These are phyloP conservation scores for Enteromius fasciolatus DNA, from an alignment of 2,797 vertebrate genomes.

Conservation along the genomic window DNA sequence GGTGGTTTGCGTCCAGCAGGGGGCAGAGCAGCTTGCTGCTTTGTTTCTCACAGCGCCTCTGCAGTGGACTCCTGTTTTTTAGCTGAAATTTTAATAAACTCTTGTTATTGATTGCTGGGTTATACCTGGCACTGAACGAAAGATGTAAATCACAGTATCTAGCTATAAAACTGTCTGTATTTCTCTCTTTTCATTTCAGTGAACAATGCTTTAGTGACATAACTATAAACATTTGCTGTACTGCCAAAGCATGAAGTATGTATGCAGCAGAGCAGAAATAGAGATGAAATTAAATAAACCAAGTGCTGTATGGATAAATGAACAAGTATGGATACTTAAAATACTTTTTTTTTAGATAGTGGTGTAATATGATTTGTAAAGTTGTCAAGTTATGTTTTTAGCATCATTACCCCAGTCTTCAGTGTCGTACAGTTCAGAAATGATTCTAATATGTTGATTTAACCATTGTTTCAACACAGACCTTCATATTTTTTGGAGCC, in stretches of 20 bases:
- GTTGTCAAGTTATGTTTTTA: no score
- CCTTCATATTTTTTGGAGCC: not conserved
- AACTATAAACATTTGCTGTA: conserved; percentile 1
- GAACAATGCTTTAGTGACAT: not conserved
- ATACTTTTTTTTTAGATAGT: not conserved
- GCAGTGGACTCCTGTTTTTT: conserved; percentile 19
- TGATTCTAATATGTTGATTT: not conserved
- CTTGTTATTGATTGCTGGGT: not conserved
- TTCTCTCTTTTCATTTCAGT: not conserved
- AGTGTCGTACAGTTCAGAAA: not conserved
- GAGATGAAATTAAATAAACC: not conserved
- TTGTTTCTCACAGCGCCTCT: not conserved
- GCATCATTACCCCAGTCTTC: not conserved
- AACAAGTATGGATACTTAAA: not conserved
- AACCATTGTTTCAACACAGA: no score
- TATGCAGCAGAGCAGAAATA: not conserved
- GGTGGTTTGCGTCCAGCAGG: conserved; percentile 40
- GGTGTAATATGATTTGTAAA: no score
- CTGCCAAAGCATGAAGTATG: not conserved
- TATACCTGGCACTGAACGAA: not conserved
- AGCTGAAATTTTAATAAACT: not conserved
- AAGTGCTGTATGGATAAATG: not conserved
- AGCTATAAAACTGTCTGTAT: not conserved
- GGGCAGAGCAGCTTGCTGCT: conserved; percentile 43
- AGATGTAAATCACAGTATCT: not conserved